phyloP scores from a whole-genome alignment of 2,113 vertebrate genomes.

The Ceyx margarethae region DNA sequence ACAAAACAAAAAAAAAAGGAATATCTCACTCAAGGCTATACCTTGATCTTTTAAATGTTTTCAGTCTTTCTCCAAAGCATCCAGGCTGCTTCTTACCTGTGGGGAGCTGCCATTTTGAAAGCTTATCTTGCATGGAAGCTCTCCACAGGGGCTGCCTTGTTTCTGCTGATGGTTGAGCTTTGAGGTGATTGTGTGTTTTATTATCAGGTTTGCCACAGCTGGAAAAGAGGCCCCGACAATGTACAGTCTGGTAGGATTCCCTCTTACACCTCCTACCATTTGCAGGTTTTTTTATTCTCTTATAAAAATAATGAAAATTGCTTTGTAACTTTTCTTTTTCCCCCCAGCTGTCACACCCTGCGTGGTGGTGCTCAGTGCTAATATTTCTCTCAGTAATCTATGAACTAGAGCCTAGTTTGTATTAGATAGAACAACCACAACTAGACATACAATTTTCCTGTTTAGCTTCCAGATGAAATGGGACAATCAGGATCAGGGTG shows the following conservation, averaged over 20 bases:
- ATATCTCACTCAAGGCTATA: not conserved
- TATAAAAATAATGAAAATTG: constrained; percentile 51
- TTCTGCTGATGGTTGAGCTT: constrained; percentile 58
- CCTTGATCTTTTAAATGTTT: constrained; percentile 45
- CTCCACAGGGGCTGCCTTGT: constrained; percentile 37
- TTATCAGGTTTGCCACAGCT: constrained; percentile 54
- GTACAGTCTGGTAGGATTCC: constrained; percentile 62
- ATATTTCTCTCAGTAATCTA: constrained; percentile 28
- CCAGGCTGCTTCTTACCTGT: not conserved
- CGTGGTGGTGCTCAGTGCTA: constrained; percentile 5
- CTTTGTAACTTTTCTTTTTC: constrained; percentile 34
- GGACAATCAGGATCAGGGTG: not conserved
- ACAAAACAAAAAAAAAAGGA: not conserved
- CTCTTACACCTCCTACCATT: not conserved
- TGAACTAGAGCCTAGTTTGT: not conserved
- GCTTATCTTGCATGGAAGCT: constrained; percentile 6
- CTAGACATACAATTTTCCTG: not conserved
- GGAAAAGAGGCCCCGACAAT: constrained; percentile 25
- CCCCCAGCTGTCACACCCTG: constrained; percentile 48
- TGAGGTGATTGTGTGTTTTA: constrained; percentile 40
- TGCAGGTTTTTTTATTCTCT: constrained; percentile 41
- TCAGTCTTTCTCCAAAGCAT: constrained; percentile 34
- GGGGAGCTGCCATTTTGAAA: constrained; percentile 54
- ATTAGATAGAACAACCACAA: not conserved
- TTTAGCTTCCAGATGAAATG: not conserved